Evolutionary conservation across 2,888 invertebrate genomes (phyloP).

Genomic region (Noctua comes): DNA sequence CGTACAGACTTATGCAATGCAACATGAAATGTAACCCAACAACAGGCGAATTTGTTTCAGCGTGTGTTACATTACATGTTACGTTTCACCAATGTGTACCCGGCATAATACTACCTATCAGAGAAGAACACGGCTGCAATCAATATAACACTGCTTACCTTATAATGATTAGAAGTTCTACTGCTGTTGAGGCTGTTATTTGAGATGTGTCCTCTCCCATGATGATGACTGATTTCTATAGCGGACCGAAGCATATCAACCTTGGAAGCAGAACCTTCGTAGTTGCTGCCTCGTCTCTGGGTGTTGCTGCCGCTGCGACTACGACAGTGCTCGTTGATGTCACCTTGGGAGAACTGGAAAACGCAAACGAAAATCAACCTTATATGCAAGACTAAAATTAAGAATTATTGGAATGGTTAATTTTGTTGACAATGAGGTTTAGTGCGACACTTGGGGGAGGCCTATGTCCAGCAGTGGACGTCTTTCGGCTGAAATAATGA

Average conservation of each 20-base stretch:
- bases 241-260: conserved; percentile 93
- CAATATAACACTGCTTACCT: conserved; percentile 72
- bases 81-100: too few relatives aligned
- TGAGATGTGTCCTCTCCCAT: conserved; percentile 90
- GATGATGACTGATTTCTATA: conserved; percentile 92
- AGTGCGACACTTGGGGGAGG: too few relatives aligned
- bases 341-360: conserved; percentile 87
- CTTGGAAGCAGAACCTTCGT: conserved; percentile 90
- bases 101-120: background rate
- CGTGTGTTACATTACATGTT: too few relatives aligned
- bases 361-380: background rate
- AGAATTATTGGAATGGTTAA: background rate
- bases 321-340: conserved; percentile 86
- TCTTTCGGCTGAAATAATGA: too few relatives aligned
- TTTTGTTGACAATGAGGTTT: background rate
- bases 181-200: conserved; percentile 89
- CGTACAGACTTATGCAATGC: too few relatives aligned
- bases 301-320: conserved; percentile 88
- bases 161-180: conserved; percentile 80
- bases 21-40: too few relatives aligned
- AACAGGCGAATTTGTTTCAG: too few relatives aligned
- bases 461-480: too few relatives aligned
- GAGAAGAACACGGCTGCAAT: background rate
- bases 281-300: conserved; percentile 90
- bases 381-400: background rate